These are phyloP conservation scores for Scrobipalpa atriplicella DNA, from an alignment of 2,888 invertebrate genomes.

Conservation along the genomic window DNA sequence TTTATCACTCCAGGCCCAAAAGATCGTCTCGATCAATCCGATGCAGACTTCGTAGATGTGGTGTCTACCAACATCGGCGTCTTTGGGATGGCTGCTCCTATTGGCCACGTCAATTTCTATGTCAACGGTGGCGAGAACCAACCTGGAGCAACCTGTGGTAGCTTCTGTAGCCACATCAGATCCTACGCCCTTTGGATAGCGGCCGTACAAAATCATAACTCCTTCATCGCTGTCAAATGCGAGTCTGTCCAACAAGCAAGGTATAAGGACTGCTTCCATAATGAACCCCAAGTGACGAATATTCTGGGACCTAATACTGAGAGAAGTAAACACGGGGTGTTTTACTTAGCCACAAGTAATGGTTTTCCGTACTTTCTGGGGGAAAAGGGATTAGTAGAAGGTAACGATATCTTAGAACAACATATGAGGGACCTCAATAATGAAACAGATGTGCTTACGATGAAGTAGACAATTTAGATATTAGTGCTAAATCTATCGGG, in stretches of 20 bases:
- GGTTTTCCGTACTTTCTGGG: slow-evolving; percentile 61
- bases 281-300: slow-evolving; percentile 50
- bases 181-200: slow-evolving; percentile 52
- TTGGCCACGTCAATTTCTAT: slow-evolving; percentile 67
- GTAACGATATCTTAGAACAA: slow-evolving; percentile 50
- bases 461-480: background rate
- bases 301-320: slow-evolving; percentile 49
- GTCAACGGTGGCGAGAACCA: slow-evolving; percentile 69
- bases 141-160: slow-evolving; percentile 47
- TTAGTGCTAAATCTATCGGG: too few relatives aligned
- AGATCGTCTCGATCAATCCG: slow-evolving; percentile 56
- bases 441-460: slow-evolving; percentile 19
- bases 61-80: slow-evolving; percentile 65
- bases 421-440: slow-evolving; percentile 39
- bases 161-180: slow-evolving; percentile 53
- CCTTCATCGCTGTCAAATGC: slow-evolving; percentile 56
- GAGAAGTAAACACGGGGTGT: slow-evolving; percentile 49
- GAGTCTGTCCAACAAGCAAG: slow-evolving; percentile 57
- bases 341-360: slow-evolving; percentile 51
- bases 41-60: slow-evolving; percentile 66
- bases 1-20: slow-evolving; percentile 48
- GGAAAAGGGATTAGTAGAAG: slow-evolving; percentile 55
- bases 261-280: slow-evolving; percentile 49
- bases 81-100: slow-evolving; percentile 62
- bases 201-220: slow-evolving; percentile 48